Conservation (phyloP, 2,797 vertebrate species). For the Ptychobarbus kaznakovi region DNA sequence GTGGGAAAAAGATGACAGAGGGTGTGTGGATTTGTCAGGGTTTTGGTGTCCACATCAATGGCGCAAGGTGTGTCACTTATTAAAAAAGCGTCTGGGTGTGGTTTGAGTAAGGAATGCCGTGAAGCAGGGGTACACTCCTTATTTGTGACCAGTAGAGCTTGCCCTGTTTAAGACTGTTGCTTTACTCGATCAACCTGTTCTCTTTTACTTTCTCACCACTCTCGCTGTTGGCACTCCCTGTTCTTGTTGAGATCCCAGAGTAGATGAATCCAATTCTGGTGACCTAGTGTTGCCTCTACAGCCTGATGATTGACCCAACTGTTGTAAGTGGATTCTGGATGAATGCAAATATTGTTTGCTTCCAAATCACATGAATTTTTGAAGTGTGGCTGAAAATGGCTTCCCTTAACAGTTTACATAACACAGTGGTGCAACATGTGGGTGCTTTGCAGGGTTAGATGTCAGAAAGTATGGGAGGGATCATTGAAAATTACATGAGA, state of each 20-base stretch:
- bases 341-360: conserved; percentile 39
- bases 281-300: background rate
- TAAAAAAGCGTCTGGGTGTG: conserved; percentile 30
- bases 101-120: conserved; percentile 55
- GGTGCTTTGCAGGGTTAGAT: conserved; percentile 45
- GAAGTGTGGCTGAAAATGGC: conserved; percentile 53
- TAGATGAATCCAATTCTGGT: background rate
- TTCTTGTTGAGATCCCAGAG: background rate
- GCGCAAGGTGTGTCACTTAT: conserved; percentile 44
- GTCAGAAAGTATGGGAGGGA: conserved; percentile 43
- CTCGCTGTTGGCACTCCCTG: conserved; percentile 9
- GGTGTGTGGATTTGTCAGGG: conserved; percentile 42
- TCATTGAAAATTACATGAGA: conserved; percentile 36
- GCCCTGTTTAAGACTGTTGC: background rate
- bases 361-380: conserved; percentile 42
- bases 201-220: conserved; percentile 11
- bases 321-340: conserved; percentile 1
- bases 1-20: background rate
- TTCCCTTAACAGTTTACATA: conserved; percentile 55
- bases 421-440: conserved; percentile 49
- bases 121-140: conserved; percentile 31
- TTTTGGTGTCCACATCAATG: conserved; percentile 30
- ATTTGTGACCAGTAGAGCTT: conserved; percentile 17
- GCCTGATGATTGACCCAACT: conserved; percentile 12
- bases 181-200: conserved; percentile 55